Base-by-base conservation (phyloP, 2,113 vertebrate genomes). In the Corydoras sp. region DNA sequence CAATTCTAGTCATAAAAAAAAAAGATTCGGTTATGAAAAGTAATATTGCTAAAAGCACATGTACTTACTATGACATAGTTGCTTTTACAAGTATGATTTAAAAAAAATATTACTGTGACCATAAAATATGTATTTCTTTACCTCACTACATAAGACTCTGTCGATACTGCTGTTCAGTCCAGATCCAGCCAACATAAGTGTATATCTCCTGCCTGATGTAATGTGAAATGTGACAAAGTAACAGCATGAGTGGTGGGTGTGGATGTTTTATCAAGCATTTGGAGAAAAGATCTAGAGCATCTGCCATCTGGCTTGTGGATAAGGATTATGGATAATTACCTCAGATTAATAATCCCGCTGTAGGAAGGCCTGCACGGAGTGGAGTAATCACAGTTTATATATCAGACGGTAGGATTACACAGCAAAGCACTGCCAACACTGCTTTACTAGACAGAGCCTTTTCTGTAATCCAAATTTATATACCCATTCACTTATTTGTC, bases 291-390 rank as follows among this genome's bases (percentile, higher is more conserved):
- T 43, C 54, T 68, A 55, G 61, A 69, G 43, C 58, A 80, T 51
- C 14, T 35, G 76, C 72, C 79, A 80, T 80, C 69, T 77, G 73
- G 65, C 48, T 12, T 31, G 15, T 58, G 65, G 69, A 75, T 58
- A 58, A 48, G 71, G 75, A 80, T 77, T 80, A 72, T 1, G 53
- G 62, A 65, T 80, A 80, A 80, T 80, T 80, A 68, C 63, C 74
- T 62, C 31, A 50, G 79, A 72, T 77, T 75, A 75, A 80, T 76
- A 80, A 80, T 80, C 58, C 58, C 49, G 35, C 73, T 69, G 50
- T 12, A 68, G 6, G 32, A 62, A 58, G 49, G 62, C 54, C 56
- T 13, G 65, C 31, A 58, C 31, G 49, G 66, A 73, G 58, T 18
- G 51, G 67, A 62, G 56, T 61, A 71, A 73, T 77, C 77, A 76